Conservation (phyloP, 1,140 invertebrate genomes). For the Megalopta genalis region DNA sequence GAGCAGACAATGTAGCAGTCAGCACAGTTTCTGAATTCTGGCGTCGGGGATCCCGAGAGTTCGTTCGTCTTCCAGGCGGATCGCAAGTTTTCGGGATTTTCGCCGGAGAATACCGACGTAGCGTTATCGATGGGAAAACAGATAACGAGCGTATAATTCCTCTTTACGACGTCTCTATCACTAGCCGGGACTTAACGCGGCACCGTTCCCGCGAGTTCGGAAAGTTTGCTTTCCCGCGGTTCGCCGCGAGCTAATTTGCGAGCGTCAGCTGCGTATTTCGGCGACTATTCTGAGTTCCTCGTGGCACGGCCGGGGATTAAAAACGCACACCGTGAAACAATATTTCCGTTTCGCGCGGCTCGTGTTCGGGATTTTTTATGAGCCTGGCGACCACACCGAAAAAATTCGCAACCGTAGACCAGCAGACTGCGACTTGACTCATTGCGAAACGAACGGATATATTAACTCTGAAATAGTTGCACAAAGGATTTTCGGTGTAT, state of each 20-base stretch:
- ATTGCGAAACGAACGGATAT: too few species aligned
- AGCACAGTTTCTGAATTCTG: background rate
- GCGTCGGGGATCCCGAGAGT: background rate
- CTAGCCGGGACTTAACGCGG: slow-evolving; percentile 26
- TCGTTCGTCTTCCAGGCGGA: background rate
- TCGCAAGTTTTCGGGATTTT: slow-evolving; percentile 29
- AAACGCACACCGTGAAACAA: slow-evolving; percentile 35
- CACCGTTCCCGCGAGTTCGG: slow-evolving; percentile 43
- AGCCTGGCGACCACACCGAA: background rate
- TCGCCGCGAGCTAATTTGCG: slow-evolving; percentile 63
- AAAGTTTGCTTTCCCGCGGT: slow-evolving; percentile 54
- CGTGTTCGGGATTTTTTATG: background rate
- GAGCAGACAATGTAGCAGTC: background rate
- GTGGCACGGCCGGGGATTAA: slow-evolving; percentile 39
- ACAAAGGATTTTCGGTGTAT: too few species aligned
- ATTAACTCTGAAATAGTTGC: too few species aligned
- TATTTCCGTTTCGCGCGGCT: slow-evolving; percentile 17
- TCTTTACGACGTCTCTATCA: slow-evolving; percentile 47
- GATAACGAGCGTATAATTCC: slow-evolving; percentile 46
- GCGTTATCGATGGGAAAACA: slow-evolving; percentile 29
- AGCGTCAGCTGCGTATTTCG: slow-evolving; percentile 61
- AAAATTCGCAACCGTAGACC: too few species aligned
- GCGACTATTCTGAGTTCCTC: slow-evolving; percentile 59
- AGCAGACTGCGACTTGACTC: too few species aligned
- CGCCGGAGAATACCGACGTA: background rate